A percentile compares a stretch with the other conserved stretches of the same genome.
phyloP scores from a whole-genome alignment of 2,797 vertebrate genomes.

The Micromesistius poutassou region DNA sequence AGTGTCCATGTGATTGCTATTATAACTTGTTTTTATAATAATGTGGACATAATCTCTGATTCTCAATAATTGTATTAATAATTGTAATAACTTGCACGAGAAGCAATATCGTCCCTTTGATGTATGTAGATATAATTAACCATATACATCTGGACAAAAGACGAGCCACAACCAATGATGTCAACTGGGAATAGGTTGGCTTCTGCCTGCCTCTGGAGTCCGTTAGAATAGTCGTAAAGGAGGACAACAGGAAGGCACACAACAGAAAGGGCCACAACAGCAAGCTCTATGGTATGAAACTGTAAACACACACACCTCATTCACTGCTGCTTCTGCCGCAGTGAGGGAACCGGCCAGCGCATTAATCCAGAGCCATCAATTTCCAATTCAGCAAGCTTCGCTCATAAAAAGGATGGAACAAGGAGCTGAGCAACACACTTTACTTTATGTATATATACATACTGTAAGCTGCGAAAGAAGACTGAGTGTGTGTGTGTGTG shows the following conservation, averaged over 20 bases:
- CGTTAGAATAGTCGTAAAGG: background rate
- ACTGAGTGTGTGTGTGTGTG: background rate
- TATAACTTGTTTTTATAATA: background rate
- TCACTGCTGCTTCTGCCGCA: conserved; percentile 70
- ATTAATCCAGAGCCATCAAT: conserved; percentile 63
- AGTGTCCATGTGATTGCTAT: background rate
- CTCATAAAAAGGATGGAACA: conserved; percentile 21
- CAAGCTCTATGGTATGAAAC: background rate
- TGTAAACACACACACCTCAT: conserved; percentile 48
- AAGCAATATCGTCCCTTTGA: background rate
- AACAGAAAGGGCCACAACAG: background rate
- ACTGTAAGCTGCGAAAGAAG: background rate
- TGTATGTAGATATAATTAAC: background rate
- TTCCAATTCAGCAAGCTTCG: conserved; percentile 48
- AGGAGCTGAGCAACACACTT: conserved; percentile 21
- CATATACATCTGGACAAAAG: background rate
- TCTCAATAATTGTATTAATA: background rate
- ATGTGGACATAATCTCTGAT: background rate
- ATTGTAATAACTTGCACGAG: background rate
- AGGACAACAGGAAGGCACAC: too few relatives aligned
- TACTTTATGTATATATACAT: background rate
- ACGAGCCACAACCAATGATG: background rate
- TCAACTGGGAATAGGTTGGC: background rate
- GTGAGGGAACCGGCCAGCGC: conserved; percentile 68
- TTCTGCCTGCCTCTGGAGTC: background rate